Conservation (phyloP, 2,113 vertebrate species). For the Nansenia antarctica region DNA sequence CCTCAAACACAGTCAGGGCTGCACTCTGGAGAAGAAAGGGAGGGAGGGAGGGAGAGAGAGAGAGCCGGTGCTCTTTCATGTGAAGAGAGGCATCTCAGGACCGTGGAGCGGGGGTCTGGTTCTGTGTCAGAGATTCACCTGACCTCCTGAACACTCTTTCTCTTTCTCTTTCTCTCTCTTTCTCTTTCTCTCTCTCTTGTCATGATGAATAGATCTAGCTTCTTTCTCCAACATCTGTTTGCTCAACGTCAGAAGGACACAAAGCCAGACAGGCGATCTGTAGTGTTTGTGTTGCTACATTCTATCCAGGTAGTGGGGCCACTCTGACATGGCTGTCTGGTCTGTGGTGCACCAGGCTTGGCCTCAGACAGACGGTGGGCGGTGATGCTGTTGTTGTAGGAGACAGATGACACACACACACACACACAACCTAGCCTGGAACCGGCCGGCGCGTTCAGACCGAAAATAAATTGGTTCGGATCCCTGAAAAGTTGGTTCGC, state of each 20-base stretch:
- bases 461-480: no score
- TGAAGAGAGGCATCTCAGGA: conserved; percentile 23
- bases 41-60: neutral
- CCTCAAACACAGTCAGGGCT: conserved; percentile 37
- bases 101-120: conserved; percentile 13
- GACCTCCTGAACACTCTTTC: conserved; percentile 13
- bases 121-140: conserved; percentile 27
- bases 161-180: neutral
- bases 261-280: neutral
- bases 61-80: conserved; percentile 44
- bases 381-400: neutral
- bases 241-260: conserved; percentile 4
- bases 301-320: neutral
- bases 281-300: neutral
- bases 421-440: no score
- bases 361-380: neutral
- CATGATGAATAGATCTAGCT: neutral
- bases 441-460: no score
- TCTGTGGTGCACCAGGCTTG: neutral
- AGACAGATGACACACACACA: neutral
- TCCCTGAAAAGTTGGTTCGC: no score
- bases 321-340: neutral
- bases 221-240: conserved; percentile 7
- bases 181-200: conserved; percentile 23
- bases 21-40: conserved; percentile 13